A percentile compares a stretch with the other conserved stretches of the same genome.
Conservation (phyloP, 1,140 invertebrate genomes). For the Diplogasteroides magnus region DNA sequence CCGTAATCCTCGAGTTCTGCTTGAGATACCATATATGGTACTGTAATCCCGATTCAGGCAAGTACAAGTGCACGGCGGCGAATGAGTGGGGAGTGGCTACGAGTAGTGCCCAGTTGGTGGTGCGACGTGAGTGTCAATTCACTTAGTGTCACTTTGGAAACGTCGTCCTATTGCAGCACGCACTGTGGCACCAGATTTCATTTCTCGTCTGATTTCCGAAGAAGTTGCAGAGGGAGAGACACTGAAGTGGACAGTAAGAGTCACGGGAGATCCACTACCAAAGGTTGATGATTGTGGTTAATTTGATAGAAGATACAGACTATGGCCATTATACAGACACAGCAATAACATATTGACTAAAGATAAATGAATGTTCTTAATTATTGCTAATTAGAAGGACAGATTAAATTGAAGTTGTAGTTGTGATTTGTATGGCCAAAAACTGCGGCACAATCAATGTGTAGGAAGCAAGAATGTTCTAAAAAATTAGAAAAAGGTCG, state of each 20-base stretch:
- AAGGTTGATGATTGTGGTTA: slow-evolving; percentile 17
- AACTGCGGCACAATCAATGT: not conserved
- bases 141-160: not conserved
- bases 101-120: slow-evolving; percentile 56
- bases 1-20: no score
- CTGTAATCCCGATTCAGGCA: no score
- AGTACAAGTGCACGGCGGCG: slow-evolving; percentile 57
- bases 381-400: not conserved
- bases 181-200: slow-evolving; percentile 59
- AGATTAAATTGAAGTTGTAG: not conserved
- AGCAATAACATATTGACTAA: no score
- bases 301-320: no score
- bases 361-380: no score
- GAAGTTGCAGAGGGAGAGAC: slow-evolving; percentile 57
- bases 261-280: slow-evolving; percentile 58
- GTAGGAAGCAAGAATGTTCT: not conserved
- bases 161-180: slow-evolving; percentile 52
- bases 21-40: no score
- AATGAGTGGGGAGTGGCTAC: slow-evolving; percentile 60
- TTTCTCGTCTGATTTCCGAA: slow-evolving; percentile 56
- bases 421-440: not conserved
- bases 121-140: slow-evolving; percentile 39
- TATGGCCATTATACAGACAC: no score
- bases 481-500: no score
- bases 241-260: slow-evolving; percentile 57